Conservation (phyloP, 2,113 vertebrate genomes). For the Burhinus bistriatus region DNA sequence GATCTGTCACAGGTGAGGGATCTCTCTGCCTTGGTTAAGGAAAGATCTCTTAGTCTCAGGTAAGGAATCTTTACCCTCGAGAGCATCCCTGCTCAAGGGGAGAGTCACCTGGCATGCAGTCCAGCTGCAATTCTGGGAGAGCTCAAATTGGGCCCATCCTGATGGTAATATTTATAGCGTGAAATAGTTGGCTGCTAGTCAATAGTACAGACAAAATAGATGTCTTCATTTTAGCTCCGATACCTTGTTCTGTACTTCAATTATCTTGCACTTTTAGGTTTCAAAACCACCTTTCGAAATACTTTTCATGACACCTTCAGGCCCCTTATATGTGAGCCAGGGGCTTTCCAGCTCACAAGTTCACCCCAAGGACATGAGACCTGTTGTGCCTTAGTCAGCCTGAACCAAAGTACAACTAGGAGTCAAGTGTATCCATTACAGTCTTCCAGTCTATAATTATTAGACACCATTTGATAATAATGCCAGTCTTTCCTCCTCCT, state of each 20-base stretch:
- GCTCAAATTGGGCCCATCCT: background rate
- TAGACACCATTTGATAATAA: conserved; percentile 9
- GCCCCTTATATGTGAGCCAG: background rate
- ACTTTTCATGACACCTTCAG: background rate
- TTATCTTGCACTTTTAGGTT: background rate
- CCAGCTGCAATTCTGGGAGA: background rate
- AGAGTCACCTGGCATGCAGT: background rate
- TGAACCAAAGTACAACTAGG: background rate
- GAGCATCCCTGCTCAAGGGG: background rate
- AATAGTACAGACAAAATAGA: background rate
- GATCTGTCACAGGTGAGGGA: rapidly evolving
- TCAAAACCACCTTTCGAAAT: background rate
- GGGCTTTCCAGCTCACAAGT: background rate
- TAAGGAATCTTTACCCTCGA: background rate
- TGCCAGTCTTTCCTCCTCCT: conserved; percentile 16
- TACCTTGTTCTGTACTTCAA: background rate
- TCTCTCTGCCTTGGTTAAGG: background rate
- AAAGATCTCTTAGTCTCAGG: background rate
- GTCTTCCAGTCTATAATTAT: background rate
- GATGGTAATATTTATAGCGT: background rate
- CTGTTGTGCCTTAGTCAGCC: background rate
- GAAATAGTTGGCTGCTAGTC: background rate
- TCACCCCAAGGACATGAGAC: background rate
- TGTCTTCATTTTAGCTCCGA: background rate
- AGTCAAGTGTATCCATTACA: background rate